phyloP scores from a whole-genome alignment of 1,140 invertebrate genomes.

The Meteorus sp. region DNA sequence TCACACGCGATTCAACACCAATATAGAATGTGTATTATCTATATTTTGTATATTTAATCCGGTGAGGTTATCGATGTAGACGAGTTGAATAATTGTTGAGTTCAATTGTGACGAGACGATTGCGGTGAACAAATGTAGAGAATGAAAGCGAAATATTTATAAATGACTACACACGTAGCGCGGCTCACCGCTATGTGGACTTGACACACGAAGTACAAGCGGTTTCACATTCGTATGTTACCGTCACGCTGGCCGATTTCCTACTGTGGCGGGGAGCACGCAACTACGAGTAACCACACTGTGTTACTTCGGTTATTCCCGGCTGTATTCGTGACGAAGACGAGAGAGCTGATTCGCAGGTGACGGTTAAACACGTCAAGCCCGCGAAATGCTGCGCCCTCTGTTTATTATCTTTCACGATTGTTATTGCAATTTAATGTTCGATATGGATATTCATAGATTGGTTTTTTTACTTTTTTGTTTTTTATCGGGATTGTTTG shows the following conservation, averaged over 20 bases:
- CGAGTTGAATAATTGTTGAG: too few species aligned
- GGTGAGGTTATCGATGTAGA: too few species aligned
- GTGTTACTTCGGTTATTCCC: conserved; percentile 37
- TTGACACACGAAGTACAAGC: neutral
- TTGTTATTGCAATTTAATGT: conserved; percentile 18
- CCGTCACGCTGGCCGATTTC: conserved; percentile 54
- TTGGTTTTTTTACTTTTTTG: too few species aligned
- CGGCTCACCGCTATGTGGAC: neutral
- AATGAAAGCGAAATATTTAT: neutral
- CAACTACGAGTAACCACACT: conserved; percentile 28
- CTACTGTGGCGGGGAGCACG: conserved; percentile 49
- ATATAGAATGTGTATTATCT: too few species aligned
- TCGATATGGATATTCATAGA: too few species aligned
- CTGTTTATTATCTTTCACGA: conserved; percentile 20
- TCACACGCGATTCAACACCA: too few species aligned
- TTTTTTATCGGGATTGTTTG: too few species aligned
- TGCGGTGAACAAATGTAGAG: neutral
- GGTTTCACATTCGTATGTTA: conserved; percentile 34
- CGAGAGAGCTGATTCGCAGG: too few species aligned
- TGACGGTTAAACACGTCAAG: too few species aligned
- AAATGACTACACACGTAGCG: conserved; percentile 6
- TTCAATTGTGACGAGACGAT: neutral
- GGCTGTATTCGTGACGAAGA: conserved; percentile 31
- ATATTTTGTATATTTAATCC: too few species aligned
- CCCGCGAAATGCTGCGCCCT: conserved; percentile 35